Evolutionary conservation across 2,113 vertebrate genomes (phyloP).

Genomic region (Empidonax alnorum): DNA sequence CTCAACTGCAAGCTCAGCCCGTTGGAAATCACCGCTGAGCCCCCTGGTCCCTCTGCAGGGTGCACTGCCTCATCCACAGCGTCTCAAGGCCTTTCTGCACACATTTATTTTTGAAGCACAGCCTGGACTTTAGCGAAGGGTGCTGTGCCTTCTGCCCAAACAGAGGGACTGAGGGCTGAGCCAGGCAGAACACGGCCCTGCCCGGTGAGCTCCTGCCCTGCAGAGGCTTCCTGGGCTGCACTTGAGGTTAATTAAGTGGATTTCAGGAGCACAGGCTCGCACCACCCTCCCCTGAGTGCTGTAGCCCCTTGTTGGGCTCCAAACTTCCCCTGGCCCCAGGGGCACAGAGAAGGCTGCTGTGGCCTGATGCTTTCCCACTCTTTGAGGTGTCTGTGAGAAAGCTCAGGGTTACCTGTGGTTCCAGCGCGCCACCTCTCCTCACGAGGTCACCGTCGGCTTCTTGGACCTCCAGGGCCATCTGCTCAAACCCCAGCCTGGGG

Average conservation of each 20-base stretch:
- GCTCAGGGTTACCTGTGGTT: constrained; percentile 76
- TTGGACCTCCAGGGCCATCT: constrained; percentile 62
- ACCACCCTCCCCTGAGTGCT: background rate
- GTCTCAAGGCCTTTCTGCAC: background rate
- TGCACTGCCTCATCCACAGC: background rate
- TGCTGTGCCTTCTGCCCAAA: background rate
- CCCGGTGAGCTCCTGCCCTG: background rate
- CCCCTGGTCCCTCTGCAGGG: too few relatives aligned
- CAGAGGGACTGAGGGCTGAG: fast-evolving
- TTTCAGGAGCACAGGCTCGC: background rate
- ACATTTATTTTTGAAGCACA: background rate
- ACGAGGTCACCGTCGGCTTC: constrained; percentile 75
- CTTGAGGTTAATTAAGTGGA: background rate
- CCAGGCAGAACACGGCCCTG: background rate
- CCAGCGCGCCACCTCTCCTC: constrained; percentile 71
- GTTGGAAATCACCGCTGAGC: background rate
- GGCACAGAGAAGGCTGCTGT: background rate
- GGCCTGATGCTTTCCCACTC: fast-evolving
- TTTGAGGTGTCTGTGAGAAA: background rate
- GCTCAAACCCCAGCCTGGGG: constrained; percentile 57
- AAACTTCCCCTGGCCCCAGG: background rate
- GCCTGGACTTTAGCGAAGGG: background rate
- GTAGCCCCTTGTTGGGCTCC: background rate
- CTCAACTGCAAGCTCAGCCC: fast-evolving
- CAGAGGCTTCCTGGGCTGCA: background rate